A percentile compares a stretch with the other conserved stretches of the same genome.
Conservation (phyloP, 2,888 invertebrate genomes). For the Phortica magna region DNA sequence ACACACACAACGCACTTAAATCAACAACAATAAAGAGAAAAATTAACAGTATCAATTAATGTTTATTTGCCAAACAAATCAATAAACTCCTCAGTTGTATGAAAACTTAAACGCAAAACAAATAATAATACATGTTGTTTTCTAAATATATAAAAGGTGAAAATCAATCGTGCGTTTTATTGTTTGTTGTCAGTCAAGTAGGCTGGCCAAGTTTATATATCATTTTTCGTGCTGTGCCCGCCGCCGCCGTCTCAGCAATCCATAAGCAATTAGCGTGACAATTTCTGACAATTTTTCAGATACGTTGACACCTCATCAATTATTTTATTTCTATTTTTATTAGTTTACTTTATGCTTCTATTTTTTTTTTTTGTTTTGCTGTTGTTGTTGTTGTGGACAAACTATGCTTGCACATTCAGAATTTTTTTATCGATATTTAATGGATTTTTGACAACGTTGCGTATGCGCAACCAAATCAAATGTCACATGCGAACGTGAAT, state of each 20-base stretch:
- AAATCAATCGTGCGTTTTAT: background rate
- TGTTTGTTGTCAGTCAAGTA: constrained; percentile 16
- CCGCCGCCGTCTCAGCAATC: background rate
- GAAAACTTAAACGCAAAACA: background rate
- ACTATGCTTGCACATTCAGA: background rate
- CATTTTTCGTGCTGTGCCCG: background rate
- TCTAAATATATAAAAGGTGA: background rate
- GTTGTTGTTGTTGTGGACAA: background rate
- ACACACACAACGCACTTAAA: too few relatives aligned
- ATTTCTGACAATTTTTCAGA: constrained; percentile 59
- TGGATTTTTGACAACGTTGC: constrained; percentile 9
- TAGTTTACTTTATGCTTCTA: constrained; percentile 25
- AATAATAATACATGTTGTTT: background rate
- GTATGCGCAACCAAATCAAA: background rate
- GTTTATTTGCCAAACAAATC: background rate
- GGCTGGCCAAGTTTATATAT: background rate
- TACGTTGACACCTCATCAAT: constrained; percentile 60
- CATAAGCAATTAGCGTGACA: constrained; percentile 62
- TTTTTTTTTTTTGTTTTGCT: background rate
- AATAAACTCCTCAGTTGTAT: background rate
- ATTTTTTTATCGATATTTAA: background rate
- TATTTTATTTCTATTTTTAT: constrained; percentile 51
- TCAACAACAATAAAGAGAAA: too few relatives aligned
- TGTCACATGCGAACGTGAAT: too few relatives aligned
- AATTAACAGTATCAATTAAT: background rate